Evolutionary conservation across 1,140 invertebrate species (phyloP).

Genomic region (Eumeta japonica): DNA sequence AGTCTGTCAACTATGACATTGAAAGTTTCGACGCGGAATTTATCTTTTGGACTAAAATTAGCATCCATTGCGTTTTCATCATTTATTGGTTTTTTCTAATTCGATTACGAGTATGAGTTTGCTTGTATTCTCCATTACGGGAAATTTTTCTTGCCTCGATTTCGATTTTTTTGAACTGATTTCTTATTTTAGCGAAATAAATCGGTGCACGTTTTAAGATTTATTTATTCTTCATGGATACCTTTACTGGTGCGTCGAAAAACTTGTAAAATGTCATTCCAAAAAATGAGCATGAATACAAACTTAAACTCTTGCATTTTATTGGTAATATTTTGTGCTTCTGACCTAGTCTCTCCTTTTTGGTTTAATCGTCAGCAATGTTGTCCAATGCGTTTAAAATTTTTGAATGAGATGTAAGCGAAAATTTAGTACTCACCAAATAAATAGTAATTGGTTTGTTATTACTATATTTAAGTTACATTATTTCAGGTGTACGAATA

Average conservation of each 20-base stretch:
- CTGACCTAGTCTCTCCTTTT: conserved; percentile 2
- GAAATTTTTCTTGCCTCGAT: neutral
- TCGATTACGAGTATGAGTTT: no score
- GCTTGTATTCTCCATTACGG: no score
- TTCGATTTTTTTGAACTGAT: conserved; percentile 1
- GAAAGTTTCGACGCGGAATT: no score
- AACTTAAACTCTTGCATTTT: conserved; percentile 4
- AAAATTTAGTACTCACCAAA: no score
- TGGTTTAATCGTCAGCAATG: conserved; percentile 2
- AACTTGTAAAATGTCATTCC: conserved; percentile 2
- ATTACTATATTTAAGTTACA: no score
- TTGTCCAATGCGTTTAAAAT: conserved; percentile 1
- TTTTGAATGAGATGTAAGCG: conserved; percentile 1
- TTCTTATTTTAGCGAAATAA: conserved; percentile 1
- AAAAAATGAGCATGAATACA: conserved; percentile 2
- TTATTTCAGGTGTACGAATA: no score
- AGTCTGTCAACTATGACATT: no score
- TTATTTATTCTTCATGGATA: neutral
- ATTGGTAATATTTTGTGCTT: conserved; percentile 2
- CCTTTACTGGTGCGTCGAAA: conserved; percentile 2
- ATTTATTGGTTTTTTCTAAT: no score
- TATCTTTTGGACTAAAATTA: no score
- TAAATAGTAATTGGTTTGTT: no score
- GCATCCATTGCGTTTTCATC: no score
- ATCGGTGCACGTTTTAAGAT: neutral